Base-by-base conservation (phyloP, 2,797 vertebrate genomes). In the Gallinago stenura region DNA sequence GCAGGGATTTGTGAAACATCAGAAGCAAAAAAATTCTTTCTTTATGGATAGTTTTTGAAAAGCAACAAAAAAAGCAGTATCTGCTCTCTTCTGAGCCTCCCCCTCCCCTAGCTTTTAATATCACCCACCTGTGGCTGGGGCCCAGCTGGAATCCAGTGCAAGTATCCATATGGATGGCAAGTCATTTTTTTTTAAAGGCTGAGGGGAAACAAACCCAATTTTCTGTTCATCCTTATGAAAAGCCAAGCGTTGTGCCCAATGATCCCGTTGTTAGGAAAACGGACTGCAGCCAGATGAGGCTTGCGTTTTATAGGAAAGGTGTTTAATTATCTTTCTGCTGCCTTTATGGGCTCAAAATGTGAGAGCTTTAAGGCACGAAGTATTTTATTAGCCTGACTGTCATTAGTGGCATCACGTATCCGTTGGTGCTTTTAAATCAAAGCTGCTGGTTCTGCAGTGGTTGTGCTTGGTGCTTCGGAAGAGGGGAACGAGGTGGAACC, bases 1-100 rank as follows among this genome's bases (percentile, higher is more conserved):
- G 72, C 83, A 57, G 69, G 62, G 91, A 81, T 92, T 78, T 97
- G 83, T 81, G 85, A 95, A 96, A 87, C 87, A 83, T 16, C 64
- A 89, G 73, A 81, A 72, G 51, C 51, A 83, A 79, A 93, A 93
- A 87, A 50, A 24, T 37, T 37, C 37, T 37, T 88, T 24, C 48
- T 89, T 90, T 48, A 65, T 70, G 83, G 56, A 11, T 33, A 45
- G 15, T 7, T 87, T 88, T 83, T 65, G 72, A 58, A 83, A 81
- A 78, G 54, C 21, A 43, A 60, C 48, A 15, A 8, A 21, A 75
- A 75, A 73, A 65, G 53, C 20, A 46, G 7, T 48, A 50, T 37
- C 57, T 35, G 5, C 30, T 85, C 2, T 4, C 12, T 41, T 45
- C 80, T 39, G 46, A 75, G 46, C 53, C 39, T 85, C 54, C 37